Evolutionary conservation across 1,140 invertebrate genomes (phyloP), one percentile per base, ranked within the genome.

Genomic region (Homarus americanus): DNA sequence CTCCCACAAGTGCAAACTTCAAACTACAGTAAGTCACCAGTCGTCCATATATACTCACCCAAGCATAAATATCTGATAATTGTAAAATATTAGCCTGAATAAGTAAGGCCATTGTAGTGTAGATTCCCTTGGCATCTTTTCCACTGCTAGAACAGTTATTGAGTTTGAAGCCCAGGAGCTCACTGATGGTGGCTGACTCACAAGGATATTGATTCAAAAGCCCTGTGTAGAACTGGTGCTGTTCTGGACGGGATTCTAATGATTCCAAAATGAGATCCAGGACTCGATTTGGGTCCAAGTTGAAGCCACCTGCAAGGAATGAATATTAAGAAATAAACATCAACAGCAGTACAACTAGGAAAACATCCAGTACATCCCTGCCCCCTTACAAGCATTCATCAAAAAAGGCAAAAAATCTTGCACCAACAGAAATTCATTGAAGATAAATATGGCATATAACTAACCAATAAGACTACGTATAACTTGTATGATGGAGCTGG

Each of bases 261-360:
- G 98, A 97, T 95, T 99, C 99, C 87, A 99, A 95, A 91, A 99
- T 97, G 84, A 99, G 97, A 94, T 99, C 99, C 89, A 99, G 95
- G 0, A 99, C 98, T 93, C 99, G 95, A 94, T 99, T 99, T 32
- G 99, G 99, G 95, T 99, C 99, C 93, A 99, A 96, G 95, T 99
- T 99, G 94, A 99, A 99, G 94, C 98, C 99, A 93, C 99, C 98
- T 98, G 94, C 82, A 96, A 94, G 91, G 24, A 85, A 41, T 53
- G 38, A 44, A 58, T 10, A 17, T 49, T 49, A 49, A 49, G 44
- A 9, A 9, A 49, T 10, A 49, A 49, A 49, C 0, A 10, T 49
- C 17, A 49, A 49, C 9, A 49, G 9, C n/a, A 49, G 17, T 10
- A 49, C 9, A 49, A 10, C 44, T 17, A 49, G 9, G 17, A 49